These are phyloP conservation scores for Grus americana DNA, from an alignment of 2,113 vertebrate genomes.

Conservation along the genomic window DNA sequence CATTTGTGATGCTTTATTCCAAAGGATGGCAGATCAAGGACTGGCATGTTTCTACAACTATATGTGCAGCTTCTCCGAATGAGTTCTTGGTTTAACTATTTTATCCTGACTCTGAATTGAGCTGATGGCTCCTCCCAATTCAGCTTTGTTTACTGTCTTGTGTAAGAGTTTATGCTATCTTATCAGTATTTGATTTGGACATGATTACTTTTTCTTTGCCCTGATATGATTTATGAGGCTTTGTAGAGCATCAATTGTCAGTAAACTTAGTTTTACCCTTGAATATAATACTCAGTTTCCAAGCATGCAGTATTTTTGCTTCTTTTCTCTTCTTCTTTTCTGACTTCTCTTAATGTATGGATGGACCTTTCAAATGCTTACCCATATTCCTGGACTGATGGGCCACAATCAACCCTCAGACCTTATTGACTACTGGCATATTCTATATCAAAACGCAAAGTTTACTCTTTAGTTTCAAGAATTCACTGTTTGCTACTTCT, in stretches of 20 bases:
- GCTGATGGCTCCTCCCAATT: neutral
- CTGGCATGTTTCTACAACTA: neutral
- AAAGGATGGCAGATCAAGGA: neutral
- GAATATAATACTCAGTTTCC: neutral
- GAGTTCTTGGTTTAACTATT: neutral
- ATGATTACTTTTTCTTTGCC: neutral
- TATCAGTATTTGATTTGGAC: neutral
- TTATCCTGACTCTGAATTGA: neutral
- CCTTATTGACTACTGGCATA: neutral
- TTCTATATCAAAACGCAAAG: neutral
- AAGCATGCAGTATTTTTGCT: neutral
- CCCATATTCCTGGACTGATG: neutral
- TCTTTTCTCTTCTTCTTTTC: neutral
- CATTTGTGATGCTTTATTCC: neutral
- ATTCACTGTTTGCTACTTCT: neutral
- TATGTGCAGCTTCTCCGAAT: neutral
- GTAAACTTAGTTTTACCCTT: neutral
- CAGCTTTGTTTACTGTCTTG: neutral
- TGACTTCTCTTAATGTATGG: neutral
- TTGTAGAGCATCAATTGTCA: neutral
- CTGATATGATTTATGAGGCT: neutral
- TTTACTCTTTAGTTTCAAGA: neutral
- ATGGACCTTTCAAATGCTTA: neutral
- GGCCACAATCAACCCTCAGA: neutral
- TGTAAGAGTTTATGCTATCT: neutral